phyloP scores from a whole-genome alignment of 2,797 vertebrate genomes.

The Malacoraja senta region DNA sequence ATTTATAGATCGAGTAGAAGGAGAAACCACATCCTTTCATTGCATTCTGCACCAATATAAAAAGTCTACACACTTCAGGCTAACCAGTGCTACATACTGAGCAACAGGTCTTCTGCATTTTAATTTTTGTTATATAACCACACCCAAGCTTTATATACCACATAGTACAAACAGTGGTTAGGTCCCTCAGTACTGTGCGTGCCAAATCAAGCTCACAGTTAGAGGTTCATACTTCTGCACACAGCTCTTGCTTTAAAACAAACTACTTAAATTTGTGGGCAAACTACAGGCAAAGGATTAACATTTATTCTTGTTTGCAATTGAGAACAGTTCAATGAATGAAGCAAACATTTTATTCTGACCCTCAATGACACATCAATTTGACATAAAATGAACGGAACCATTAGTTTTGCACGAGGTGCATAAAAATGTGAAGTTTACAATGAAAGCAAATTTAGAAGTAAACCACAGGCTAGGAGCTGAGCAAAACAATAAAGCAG shows the following conservation, averaged over 20 bases:
- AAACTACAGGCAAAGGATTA: neutral
- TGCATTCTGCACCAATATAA: constrained; percentile 50
- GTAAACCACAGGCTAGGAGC: neutral
- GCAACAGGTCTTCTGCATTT: neutral
- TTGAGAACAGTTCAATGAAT: neutral
- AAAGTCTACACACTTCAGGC: constrained; percentile 44
- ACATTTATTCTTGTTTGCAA: neutral
- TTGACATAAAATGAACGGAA: too few relatives aligned
- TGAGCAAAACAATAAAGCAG: too few relatives aligned
- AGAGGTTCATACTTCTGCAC: constrained; percentile 45
- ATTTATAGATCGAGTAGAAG: constrained; percentile 55
- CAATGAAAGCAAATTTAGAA: neutral
- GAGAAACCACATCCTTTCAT: constrained; percentile 47
- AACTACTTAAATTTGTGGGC: neutral
- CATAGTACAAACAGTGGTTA: neutral
- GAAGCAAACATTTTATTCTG: neutral
- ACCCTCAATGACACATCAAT: too few relatives aligned
- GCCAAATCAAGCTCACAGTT: neutral
- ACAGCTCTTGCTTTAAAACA: constrained; percentile 42
- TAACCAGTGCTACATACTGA: neutral
- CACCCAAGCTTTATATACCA: constrained; percentile 19
- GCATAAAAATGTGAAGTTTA: neutral
- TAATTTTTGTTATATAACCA: neutral
- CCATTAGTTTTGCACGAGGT: neutral
- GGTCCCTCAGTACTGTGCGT: neutral